Evolutionary conservation across 1,140 invertebrate species (phyloP), one percentile per base, ranked within the genome.

Genomic region (Zaprionus tsacasi): DNA sequence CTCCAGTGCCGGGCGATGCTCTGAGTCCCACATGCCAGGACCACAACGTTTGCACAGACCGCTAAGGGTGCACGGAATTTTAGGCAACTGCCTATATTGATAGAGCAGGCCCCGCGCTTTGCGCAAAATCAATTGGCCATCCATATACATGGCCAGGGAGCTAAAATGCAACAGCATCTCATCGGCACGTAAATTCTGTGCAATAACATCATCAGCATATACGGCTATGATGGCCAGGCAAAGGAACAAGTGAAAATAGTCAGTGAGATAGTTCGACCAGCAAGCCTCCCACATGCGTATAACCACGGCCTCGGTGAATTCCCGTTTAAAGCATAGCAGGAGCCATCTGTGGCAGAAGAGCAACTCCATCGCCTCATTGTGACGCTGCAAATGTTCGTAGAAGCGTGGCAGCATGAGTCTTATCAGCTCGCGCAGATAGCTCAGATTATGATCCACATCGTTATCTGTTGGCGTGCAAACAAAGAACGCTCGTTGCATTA

Each of bases 131-230:
- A 98, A 93, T 45, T 96, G 95, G 0, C 97, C 98, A 92, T 98
- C 97, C 98, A 99, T 99, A 90, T 98, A 98, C 96, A 98, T 98
- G 25, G 98, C 97, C 55, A 99, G 93, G 13, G 97, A 98, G 88
- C 97, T 98, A 92, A 99, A 99, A 93, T 99, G 97, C 15, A 99
- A 93, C 21, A 99, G 93, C 96, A 98, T 98, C 92, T 99, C 98
- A 92, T 99, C 98, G 15, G 97, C 96, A 74, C 97, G 95, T 7
- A 99, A 93, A 80, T 97, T 95, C 93, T 98, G 97, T 13, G 97
- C 96, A 71, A 98, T 96, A 36, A 98, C 97, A 92, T 98, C 97
- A 82, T 98, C 97, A 13, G 97, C 97, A 91, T 99, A 99, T 58
- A 98, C 96, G 55, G 96, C 96, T 57, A 99, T 96, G 76, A 98